Percentiles rank a stretch among this genome's conserved stretches.
These are phyloP conservation scores for Avahi laniger DNA, from an alignment of 2,797 vertebrate genomes.

Conservation along the genomic window DNA sequence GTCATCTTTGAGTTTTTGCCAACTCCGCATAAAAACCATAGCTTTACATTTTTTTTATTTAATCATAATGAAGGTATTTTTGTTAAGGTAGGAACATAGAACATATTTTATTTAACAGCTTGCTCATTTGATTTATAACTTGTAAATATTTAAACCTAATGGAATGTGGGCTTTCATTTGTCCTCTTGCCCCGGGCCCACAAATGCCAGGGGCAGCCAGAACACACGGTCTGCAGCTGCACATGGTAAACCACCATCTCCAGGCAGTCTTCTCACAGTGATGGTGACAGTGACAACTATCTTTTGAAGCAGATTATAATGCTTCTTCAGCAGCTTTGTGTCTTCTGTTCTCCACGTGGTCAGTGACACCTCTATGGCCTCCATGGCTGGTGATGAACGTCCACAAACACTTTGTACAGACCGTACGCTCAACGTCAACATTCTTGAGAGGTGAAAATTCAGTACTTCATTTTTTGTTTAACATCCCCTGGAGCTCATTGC, in stretches of 20 bases:
- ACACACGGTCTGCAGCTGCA: neutral
- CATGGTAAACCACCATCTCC: constrained; percentile 44
- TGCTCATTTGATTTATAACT: constrained; percentile 70
- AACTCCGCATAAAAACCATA: constrained; percentile 40
- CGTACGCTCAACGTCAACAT: neutral
- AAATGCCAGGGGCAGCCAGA: constrained; percentile 38
- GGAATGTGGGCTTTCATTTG: constrained; percentile 63
- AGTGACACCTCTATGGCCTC: constrained; percentile 23
- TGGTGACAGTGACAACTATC: neutral
- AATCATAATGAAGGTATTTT: constrained; percentile 65
- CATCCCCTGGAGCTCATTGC: constrained; percentile 19
- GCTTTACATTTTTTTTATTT: constrained; percentile 40
- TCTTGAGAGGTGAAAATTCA: constrained; percentile 1
- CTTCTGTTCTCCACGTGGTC: constrained; percentile 34
- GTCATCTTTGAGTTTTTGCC: constrained; percentile 55
- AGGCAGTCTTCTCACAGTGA: neutral
- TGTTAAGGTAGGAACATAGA: constrained; percentile 52
- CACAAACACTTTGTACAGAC: constrained; percentile 24
- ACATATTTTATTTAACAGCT: constrained; percentile 65
- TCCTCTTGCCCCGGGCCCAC: constrained; percentile 46
- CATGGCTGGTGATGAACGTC: neutral
- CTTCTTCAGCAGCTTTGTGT: constrained; percentile 22
- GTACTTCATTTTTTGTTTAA: constrained; percentile 38
- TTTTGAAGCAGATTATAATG: neutral
- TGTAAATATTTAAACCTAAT: constrained; percentile 77